Base-by-base conservation (phyloP, 37 sponge, comb jelly and placozoan genomes). In the Aplysina aerophoba region DNA sequence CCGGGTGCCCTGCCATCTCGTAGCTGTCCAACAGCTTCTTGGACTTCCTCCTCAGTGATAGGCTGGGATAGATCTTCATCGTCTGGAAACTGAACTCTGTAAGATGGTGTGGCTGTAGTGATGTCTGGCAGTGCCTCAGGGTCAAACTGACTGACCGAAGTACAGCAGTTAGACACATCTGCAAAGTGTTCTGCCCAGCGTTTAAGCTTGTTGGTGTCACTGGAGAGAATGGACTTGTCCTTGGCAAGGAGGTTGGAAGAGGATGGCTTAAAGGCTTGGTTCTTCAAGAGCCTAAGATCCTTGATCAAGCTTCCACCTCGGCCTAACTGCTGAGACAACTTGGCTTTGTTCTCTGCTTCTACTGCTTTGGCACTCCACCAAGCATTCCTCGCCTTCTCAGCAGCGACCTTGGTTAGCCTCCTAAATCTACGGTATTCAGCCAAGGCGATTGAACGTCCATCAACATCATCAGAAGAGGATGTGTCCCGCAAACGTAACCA, bases 281-380 rank as follows among this genome's bases (percentile, higher is more conserved):
- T 67, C 69, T 67, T 67, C 69, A 67, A 22, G 13, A 67, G 69
- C n/a, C 69, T 20, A 13, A 67, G 69, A 14, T 67, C 69, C 69
- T 67, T 67, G 28, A 67, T 67, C 69, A 67, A 67, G 14, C 27
- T 25, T 14, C 69, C 69, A 67, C 69, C 69, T 24, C 28, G 69
- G 22, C 27, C 69, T 24, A 25, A 13, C 27, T n/a, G 22, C 27
- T 67, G 27, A 14, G 69, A 16, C 14, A 22, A 14, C 28, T 22
- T 14, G 28, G 69, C 69, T 25, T 28, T 20, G 13, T 67, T 67
- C 69, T 67, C 69, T 24, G 69, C 69, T 22, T 67, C 69, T 14
- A n/a, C 69, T 67, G 69, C 69, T 28, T 28, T 20, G n/a, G 22
- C 69, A 67, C 69, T 67, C 69, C 69, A 67, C 69, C 69, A 67